Conservation (phyloP, 2,888 invertebrate species). For the Polydrusus cervinus region DNA sequence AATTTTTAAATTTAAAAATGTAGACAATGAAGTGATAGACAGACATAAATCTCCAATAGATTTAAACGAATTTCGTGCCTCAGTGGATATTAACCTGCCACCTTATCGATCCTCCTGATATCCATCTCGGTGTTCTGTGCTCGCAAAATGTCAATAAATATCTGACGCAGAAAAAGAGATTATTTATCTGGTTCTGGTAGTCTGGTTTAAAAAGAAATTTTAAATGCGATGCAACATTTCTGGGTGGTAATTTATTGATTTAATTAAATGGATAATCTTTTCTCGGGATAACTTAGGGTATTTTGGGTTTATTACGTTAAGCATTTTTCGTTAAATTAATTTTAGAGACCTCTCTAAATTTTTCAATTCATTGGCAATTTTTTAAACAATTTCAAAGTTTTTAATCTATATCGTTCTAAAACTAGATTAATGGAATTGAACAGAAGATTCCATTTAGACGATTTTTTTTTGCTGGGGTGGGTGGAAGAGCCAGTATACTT, state of each 20-base stretch:
- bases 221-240: not conserved
- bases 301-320: no score
- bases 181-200: not conserved
- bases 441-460: no score
- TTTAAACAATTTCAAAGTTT: no score
- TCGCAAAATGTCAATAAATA: conserved; percentile 20
- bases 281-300: no score
- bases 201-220: not conserved
- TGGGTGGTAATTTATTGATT: not conserved
- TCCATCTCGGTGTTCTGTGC: not conserved
- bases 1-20: not conserved
- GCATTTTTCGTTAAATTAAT: no score
- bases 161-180: not conserved
- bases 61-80: not conserved
- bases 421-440: no score
- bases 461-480: no score
- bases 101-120: not conserved
- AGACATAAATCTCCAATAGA: not conserved
- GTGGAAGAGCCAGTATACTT: no score
- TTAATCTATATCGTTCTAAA: no score
- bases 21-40: not conserved
- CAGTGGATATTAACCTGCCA: conserved; percentile 11
- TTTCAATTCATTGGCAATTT: no score
- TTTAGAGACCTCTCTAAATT: no score
- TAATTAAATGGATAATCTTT: no score